Base-by-base conservation (phyloP, 35 echinoderm and acorn worm genomes). In the Diadema setosum region DNA sequence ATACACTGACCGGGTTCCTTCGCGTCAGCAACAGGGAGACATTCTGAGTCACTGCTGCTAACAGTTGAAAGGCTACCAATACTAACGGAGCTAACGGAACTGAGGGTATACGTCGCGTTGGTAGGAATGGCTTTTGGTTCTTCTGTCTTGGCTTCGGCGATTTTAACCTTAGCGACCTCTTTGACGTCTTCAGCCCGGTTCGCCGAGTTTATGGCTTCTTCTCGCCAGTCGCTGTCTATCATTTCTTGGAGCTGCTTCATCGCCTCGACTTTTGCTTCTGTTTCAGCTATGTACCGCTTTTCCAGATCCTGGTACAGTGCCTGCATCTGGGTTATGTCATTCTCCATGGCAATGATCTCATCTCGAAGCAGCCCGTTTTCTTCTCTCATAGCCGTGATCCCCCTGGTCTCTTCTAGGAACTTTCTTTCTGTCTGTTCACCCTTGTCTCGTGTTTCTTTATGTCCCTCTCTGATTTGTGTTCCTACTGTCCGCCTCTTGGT, bases 241-340 rank as follows among this genome's bases (percentile, higher is more conserved):
- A 49, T 58, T 5, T 41, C 60, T 11, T 39, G 63, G 5, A 87
- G 63, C 30, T 75, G 15, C 26, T 87, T 87, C 65, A 73, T 44
- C 27, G 42, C 64, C 11, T 42, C 65, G 4, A 81, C 32, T 35
- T 76, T 76, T 8, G 15, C 87, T 5, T 42, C 46, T 25, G 73
- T 48, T 4, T 67, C 70, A 12, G 59, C 82, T 3, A 26, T 50
- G 46, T 90, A 80, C 45, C 70, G 30, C 12, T 82, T 48, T 42
- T 94, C 92, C 26, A 94, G 7, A 23, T 94, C 82, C 57, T 94
- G 81, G 32, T 90, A 45, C 34, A 90, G 73, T 12, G 75, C 42
- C 25, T 94, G 87, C 30, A 75, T 65, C 32, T 73, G 87, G 31
- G 65, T 6, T 44, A 94, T 56, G 25, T 94, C 87, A 5, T 33